Base-by-base conservation (phyloP, 2,797 vertebrate species). In the Fistularia tabacaria region DNA sequence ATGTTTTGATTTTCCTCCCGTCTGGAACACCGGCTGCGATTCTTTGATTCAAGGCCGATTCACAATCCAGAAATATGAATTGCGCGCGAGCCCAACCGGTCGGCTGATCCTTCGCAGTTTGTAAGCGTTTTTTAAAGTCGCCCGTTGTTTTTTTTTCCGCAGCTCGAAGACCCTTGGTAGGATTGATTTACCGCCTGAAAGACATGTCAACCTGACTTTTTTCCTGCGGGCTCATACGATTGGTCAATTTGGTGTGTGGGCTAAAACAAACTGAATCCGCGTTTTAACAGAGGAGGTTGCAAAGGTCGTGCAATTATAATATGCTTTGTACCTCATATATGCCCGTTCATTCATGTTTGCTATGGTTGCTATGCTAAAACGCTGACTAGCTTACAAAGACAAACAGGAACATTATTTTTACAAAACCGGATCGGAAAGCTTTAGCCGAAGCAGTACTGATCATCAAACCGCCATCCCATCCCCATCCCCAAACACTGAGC, bases 41-140 rank as follows among this genome's bases (percentile, higher is more conserved):
- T 14, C 7, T 46, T 54, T 3, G 36, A 59, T 70, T 72, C 59
- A 41, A 57, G 47, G 39, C 44, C 47, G 15, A 50, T 63, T 57
- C 36, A 53, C 58, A 46, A 48, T 7, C 1, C 1, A n/a, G 7
- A 36, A 38, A 6, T 40, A 7, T 25, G 25, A 25, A 25, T 5
- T 5, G 41, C 41, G 41, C 9, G 41, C 41, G 41, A 42, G 41
- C 43, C 43, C 7, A 45, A 12, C 43, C 43, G 11, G 10, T 7
- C 44, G 36, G 14, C 46, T 46, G 11, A 49, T 39, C 7, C 38
- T 14, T 48, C 15, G 41, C 10, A 6, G 15, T n/a, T 7, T 3
- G 11, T 14, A 47, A 58, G 55, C 14, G 43, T 38, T 43, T 38
- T 43, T 14, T 40, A 8, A 44, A 25, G 5, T 25, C 25, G 2